Evolutionary conservation across 2,113 vertebrate genomes (phyloP).

Genomic region (Sprattus sprattus): DNA sequence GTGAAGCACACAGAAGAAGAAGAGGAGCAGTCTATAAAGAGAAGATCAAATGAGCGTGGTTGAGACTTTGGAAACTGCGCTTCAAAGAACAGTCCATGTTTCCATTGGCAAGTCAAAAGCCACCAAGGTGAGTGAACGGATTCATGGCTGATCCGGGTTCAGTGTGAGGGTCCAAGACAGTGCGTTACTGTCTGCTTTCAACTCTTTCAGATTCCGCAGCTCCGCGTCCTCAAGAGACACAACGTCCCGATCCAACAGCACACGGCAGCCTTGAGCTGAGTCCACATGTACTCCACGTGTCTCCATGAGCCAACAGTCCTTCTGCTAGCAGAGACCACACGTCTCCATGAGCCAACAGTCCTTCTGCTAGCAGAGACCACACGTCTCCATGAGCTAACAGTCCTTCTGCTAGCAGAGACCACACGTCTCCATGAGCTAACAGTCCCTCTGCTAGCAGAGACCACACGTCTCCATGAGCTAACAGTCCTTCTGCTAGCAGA

Average conservation of each 20-base stretch:
- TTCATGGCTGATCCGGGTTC: background rate
- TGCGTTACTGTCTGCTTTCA: background rate
- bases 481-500: background rate
- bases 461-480: background rate
- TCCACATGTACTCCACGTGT: background rate
- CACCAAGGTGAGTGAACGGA: background rate
- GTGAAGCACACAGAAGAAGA: background rate
- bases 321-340: background rate
- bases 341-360: background rate
- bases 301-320: background rate
- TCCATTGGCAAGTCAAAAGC: background rate
- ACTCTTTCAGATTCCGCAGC: too few relatives aligned
- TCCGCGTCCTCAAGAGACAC: background rate
- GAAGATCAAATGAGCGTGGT: background rate
- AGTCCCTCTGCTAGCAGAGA: too few relatives aligned
- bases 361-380: background rate
- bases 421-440: background rate
- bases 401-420: too few relatives aligned
- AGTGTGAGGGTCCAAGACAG: background rate
- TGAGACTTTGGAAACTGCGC: background rate
- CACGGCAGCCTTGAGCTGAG: background rate
- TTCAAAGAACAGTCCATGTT: background rate
- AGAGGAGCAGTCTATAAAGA: background rate
- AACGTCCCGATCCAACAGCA: background rate
- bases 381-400: background rate